Evolutionary conservation across 2,113 vertebrate genomes (phyloP).

Genomic region (Zapus hudsonius): DNA sequence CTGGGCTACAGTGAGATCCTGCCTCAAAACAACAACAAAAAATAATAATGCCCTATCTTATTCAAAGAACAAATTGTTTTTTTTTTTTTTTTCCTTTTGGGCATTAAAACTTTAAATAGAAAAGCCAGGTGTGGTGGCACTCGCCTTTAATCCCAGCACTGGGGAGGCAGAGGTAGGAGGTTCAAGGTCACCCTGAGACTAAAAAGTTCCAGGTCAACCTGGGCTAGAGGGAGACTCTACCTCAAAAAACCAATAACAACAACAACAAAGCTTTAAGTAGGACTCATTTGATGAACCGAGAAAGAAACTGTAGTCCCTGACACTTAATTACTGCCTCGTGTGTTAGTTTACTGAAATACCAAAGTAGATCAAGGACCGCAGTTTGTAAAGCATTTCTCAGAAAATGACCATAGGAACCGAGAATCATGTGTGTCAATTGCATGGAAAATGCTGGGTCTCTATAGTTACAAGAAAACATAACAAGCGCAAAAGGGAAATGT

Average conservation of each 20-base stretch:
- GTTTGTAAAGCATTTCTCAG: slow-evolving; percentile 60
- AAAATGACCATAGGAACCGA: slow-evolving; percentile 60
- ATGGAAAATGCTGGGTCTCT: slow-evolving; percentile 76
- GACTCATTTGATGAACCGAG: slow-evolving; percentile 30
- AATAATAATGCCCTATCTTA: slow-evolving; percentile 25
- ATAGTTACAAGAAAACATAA: slow-evolving; percentile 81
- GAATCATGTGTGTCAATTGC: slow-evolving; percentile 18
- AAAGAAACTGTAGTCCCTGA: background rate
- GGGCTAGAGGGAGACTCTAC: too few species aligned
- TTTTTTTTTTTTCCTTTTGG: slow-evolving; percentile 23
- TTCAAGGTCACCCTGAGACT: too few species aligned
- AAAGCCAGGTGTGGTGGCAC: too few species aligned
- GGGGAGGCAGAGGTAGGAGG: too few species aligned
- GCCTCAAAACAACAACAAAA: background rate
- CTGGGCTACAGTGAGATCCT: too few species aligned
- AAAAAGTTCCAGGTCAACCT: too few species aligned
- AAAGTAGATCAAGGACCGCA: slow-evolving; percentile 45
- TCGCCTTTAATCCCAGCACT: too few species aligned
- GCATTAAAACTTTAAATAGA: slow-evolving; percentile 45
- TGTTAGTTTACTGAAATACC: slow-evolving; percentile 25
- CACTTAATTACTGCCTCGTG: background rate
- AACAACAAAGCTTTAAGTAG: slow-evolving; percentile 62
- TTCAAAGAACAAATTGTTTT: slow-evolving; percentile 41
- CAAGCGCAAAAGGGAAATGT: slow-evolving; percentile 74
- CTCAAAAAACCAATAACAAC: too few species aligned